These are phyloP conservation scores for Cassiopea andromeda DNA, from an alignment of 30 jellyfish, hydroid and myxozoan genomes.

Conservation along the genomic window DNA sequence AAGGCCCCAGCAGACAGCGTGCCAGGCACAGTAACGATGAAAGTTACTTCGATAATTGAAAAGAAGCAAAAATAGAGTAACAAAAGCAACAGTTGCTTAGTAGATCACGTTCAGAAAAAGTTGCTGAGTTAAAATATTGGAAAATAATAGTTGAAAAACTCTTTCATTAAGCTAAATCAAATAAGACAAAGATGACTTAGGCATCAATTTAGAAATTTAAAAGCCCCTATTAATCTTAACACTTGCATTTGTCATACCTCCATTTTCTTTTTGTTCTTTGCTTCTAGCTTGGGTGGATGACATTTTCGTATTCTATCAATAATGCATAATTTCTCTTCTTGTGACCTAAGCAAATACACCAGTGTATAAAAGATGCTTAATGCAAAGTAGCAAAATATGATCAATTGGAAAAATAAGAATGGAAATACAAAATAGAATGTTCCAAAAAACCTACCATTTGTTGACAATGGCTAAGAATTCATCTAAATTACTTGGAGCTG, in stretches of 20 bases:
- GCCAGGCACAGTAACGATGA: too few species aligned
- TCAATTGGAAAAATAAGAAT: not conserved
- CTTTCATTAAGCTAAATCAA: too few species aligned
- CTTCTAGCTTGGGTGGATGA: constrained; percentile 75
- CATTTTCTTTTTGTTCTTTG: constrained; percentile 64
- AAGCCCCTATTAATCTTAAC: not conserved
- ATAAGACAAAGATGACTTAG: not conserved
- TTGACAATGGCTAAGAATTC: constrained; percentile 22
- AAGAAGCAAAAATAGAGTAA: too few species aligned
- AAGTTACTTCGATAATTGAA: too few species aligned
- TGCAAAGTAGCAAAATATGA: not conserved
- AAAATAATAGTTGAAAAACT: too few species aligned
- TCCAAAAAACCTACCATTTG: constrained; percentile 20
- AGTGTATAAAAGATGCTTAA: not conserved
- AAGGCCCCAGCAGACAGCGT: too few species aligned
- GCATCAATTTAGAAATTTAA: not conserved
- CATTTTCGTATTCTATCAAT: constrained; percentile 78
- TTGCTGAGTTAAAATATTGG: too few species aligned
- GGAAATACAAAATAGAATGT: not conserved
- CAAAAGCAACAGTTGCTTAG: too few species aligned
- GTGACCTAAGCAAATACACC: constrained; percentile 17
- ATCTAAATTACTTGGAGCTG: constrained; percentile 35
- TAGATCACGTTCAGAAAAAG: too few species aligned
- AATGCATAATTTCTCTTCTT: constrained; percentile 45
- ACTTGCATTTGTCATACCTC: constrained; percentile 38